Conservation (phyloP, 2,113 vertebrate genomes). For the Menura novaehollandiae region DNA sequence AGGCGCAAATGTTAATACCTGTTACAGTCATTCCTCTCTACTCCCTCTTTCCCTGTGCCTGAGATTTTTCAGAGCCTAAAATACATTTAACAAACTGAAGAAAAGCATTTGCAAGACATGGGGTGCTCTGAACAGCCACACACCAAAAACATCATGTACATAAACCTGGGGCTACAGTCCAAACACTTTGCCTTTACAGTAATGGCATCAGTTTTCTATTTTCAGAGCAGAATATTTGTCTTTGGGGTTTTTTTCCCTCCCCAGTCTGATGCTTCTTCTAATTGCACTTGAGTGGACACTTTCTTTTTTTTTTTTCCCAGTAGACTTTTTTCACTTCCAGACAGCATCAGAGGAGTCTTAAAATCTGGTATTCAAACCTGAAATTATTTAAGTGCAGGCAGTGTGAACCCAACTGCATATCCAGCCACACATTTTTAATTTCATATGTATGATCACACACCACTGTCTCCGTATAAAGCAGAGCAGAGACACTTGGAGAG, state of each 20-base stretch:
- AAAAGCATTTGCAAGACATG: neutral
- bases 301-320: neutral
- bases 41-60: neutral
- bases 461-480: neutral
- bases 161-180: neutral
- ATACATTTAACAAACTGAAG: neutral
- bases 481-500: neutral
- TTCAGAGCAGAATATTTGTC: neutral
- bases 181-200: neutral
- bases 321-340: neutral
- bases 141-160: neutral
- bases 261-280: neutral
- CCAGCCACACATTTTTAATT: neutral
- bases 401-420: neutral
- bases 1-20: conserved; percentile 18
- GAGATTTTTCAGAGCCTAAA: neutral
- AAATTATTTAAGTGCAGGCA: neutral
- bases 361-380: neutral
- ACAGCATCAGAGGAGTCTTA: neutral
- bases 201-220: neutral
- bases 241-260: neutral
- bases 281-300: neutral
- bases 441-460: neutral
- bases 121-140: neutral
- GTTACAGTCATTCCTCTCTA: neutral